A percentile compares a stretch with the other conserved stretches of the same genome.
Evolutionary conservation across 92 coral and sea anemone species (phyloP).

Genomic region (Palythoa grandiflora): DNA sequence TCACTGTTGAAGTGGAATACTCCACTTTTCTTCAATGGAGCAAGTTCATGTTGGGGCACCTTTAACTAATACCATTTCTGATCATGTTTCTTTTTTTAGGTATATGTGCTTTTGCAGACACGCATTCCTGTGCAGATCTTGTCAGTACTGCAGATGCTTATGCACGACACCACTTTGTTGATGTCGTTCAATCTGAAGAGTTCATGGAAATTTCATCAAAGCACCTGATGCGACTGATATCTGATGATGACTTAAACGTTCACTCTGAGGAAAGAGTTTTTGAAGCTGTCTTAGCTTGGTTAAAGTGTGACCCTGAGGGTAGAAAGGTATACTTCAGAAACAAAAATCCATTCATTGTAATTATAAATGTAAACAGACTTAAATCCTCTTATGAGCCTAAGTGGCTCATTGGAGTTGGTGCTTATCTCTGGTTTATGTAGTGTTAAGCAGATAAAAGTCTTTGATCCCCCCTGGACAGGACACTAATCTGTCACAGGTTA

Average conservation of each 20-base stretch:
- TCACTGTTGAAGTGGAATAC: no score
- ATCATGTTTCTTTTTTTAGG: constrained; percentile 57
- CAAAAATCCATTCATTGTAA: background rate
- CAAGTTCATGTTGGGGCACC: no score
- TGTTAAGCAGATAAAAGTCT: no score
- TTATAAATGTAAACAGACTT: background rate
- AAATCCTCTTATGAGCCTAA: background rate
- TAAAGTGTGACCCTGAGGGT: constrained; percentile 79
- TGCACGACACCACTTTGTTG: constrained; percentile 94
- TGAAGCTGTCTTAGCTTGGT: constrained; percentile 99
- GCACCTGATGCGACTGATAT: constrained; percentile 80
- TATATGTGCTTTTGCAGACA: constrained; percentile 93
- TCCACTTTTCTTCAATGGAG: no score
- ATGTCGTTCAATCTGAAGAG: constrained; percentile 95
- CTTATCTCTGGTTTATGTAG: no score
- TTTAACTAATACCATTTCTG: no score
- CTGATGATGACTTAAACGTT: constrained; percentile 89
- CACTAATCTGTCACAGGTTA: no score
- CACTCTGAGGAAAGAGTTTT: constrained; percentile 95
- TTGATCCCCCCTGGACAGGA: no score
- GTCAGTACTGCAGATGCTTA: constrained; percentile 80
- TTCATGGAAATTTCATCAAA: constrained; percentile 88
- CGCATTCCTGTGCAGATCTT: constrained; percentile 84
- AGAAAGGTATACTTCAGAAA: constrained; percentile 64
- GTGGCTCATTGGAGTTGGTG: no score